Conservation (phyloP, 2,888 invertebrate species). For the Pammene aurita region DNA sequence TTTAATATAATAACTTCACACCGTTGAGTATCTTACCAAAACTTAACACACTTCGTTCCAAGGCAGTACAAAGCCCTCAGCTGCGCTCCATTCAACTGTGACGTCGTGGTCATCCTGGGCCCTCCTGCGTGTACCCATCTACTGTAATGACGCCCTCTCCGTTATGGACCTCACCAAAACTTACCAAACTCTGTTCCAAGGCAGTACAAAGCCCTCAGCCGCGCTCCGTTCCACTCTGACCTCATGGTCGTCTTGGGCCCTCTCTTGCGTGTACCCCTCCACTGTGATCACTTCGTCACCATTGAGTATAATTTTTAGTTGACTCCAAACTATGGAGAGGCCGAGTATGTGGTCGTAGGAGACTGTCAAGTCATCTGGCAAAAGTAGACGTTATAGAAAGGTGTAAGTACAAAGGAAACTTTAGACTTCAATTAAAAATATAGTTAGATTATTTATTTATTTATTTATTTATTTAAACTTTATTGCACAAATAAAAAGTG, state of each 20-base stretch:
- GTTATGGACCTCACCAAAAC: slow-evolving; percentile 34
- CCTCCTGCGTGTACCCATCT: slow-evolving; percentile 79
- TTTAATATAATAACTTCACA: no score
- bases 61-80: slow-evolving; percentile 86
- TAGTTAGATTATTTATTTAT: no score
- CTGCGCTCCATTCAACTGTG: slow-evolving; percentile 88
- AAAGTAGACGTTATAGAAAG: neutral
- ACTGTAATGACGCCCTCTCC: neutral
- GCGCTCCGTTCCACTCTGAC: slow-evolving; percentile 88
- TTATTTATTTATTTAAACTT: no score
- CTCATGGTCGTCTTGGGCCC: slow-evolving; percentile 84
- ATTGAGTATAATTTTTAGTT: slow-evolving; percentile 85
- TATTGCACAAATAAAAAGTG: no score
- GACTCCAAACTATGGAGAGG: slow-evolving; percentile 71
- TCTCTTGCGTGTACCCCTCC: slow-evolving; percentile 86
- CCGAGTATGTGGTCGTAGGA: slow-evolving; percentile 67
- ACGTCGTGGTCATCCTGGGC: slow-evolving; percentile 85
- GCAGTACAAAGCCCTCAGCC: slow-evolving; percentile 87
- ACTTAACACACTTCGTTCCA: slow-evolving; percentile 85
- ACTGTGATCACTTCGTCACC: slow-evolving; percentile 88
- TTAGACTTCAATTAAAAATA: no score
- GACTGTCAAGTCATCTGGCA: slow-evolving; percentile 73
- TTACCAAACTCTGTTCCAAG: slow-evolving; percentile 89
- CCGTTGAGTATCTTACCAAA: no score
- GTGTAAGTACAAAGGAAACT: no score